Evolutionary conservation across 2,888 invertebrate species (phyloP).

Genomic region (Norana najaformis): DNA sequence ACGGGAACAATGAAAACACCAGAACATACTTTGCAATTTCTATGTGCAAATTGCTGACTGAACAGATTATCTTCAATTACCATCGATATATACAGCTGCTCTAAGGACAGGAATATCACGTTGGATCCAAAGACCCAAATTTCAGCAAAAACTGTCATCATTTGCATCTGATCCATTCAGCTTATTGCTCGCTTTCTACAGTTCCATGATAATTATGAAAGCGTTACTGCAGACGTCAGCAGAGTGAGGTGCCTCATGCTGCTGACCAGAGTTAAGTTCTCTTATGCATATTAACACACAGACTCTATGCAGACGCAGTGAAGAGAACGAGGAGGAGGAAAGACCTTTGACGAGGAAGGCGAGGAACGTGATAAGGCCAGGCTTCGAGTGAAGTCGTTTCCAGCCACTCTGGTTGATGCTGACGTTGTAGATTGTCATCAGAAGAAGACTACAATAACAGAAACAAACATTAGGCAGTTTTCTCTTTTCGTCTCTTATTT

Average conservation of each 20-base stretch:
- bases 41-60: too few species aligned
- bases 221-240: not conserved
- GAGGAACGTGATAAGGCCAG: constrained; percentile 47
- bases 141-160: not conserved
- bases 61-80: too few species aligned
- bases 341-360: constrained; percentile 54
- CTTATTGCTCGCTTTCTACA: not conserved
- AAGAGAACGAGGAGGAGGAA: not conserved
- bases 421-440: constrained; percentile 55
- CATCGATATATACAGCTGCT: too few species aligned
- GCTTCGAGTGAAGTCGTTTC: constrained; percentile 48
- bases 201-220: too few species aligned
- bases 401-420: constrained; percentile 56
- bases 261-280: too few species aligned
- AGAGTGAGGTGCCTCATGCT: not conserved
- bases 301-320: not conserved
- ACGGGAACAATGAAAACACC: not conserved
- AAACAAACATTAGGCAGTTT: not conserved
- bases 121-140: not conserved
- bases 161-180: not conserved
- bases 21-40: too few species aligned
- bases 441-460: constrained; percentile 48
- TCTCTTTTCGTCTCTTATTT: not conserved
- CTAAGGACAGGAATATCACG: not conserved
- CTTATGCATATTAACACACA: not conserved